Evolutionary conservation across 2,113 vertebrate species (phyloP), one percentile per base, ranked within the genome.

Genomic region (Galeopterus variegatus): DNA sequence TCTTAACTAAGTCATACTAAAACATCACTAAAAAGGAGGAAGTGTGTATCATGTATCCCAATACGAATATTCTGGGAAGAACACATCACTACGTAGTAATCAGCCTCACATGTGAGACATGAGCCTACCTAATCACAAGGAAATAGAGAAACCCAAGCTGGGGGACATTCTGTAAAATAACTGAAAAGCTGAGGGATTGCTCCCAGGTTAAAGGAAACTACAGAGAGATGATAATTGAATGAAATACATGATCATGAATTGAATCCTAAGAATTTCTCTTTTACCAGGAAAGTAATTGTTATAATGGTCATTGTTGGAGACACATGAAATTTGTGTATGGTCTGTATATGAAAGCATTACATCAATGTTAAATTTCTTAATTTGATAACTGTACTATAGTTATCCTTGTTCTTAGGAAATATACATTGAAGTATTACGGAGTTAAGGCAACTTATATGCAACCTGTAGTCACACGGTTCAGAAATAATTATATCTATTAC

Each of bases 281-380:
- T 93, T 48, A 72, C 3, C n/a, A 5, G 6, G 48, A 33, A 85
- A 69, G 70, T 62, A 69, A 73, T 72, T 65, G 77, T 88, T 73
- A 26, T 19, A 83, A 90, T 92, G 75, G n/a, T 76, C 31, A 48
- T 58, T 93, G 4, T 17, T 76, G 36, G 10, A n/a, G 4, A 33
- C 64, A 65, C 19, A 41, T 48, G 31, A 96, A 92, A 92, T 92
- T 60, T 72, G 41, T n/a, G 13, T 89, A 9, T 93, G 19, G 36
- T 33, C 23, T 45, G 10, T 84, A 65, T 31, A 87, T 70, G 64
- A 95, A 94, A 79, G 19, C 77, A 56, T 83, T 90, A 84, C 3
- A n/a, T 45, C 26, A 52, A 12, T 48, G 17, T 95, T 88, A 91
- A 88, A 52, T 85, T 76, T 92, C 6, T 91, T 93, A 87, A 82